A percentile compares a stretch with the other conserved stretches of the same genome.
Conservation (phyloP, 1,140 invertebrate species). For the Linepithema humile region DNA sequence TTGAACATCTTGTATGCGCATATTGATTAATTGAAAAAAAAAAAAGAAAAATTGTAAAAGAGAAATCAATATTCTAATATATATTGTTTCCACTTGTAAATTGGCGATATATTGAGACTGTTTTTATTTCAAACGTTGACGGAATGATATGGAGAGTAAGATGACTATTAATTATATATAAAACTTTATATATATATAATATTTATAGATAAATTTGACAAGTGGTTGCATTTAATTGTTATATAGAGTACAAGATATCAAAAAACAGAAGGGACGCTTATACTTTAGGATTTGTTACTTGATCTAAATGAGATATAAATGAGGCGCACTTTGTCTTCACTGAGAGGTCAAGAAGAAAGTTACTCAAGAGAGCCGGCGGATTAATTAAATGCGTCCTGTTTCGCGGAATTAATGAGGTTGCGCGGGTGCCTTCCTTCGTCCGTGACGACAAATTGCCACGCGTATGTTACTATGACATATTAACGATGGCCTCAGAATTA, state of each 20-base stretch:
- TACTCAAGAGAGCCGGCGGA: background rate
- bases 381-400: conserved; percentile 29
- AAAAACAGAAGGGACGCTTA: conserved; percentile 57
- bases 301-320: conserved; percentile 60
- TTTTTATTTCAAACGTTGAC: conserved; percentile 41
- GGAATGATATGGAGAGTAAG: conserved; percentile 19
- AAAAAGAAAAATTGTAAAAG: background rate
- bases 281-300: conserved; percentile 65
- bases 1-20: background rate
- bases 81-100: conserved; percentile 25
- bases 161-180: conserved; percentile 44
- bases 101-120: conserved; percentile 4
- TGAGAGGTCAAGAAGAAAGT: conserved; percentile 1
- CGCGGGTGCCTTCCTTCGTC: conserved; percentile 24
- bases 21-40: background rate
- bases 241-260: conserved; percentile 60
- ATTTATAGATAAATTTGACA: conserved; percentile 37
- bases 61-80: background rate
- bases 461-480: conserved; percentile 38
- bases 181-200: conserved; percentile 31
- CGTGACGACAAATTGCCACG: conserved; percentile 9
- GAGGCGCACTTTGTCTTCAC: conserved; percentile 43
- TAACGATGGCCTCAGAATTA: conserved; percentile 62
- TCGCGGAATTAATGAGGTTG: conserved; percentile 19
- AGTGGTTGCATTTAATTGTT: conserved; percentile 57